phyloP scores from a whole-genome alignment of 2,113 vertebrate species.

The Aegithalos caudatus region DNA sequence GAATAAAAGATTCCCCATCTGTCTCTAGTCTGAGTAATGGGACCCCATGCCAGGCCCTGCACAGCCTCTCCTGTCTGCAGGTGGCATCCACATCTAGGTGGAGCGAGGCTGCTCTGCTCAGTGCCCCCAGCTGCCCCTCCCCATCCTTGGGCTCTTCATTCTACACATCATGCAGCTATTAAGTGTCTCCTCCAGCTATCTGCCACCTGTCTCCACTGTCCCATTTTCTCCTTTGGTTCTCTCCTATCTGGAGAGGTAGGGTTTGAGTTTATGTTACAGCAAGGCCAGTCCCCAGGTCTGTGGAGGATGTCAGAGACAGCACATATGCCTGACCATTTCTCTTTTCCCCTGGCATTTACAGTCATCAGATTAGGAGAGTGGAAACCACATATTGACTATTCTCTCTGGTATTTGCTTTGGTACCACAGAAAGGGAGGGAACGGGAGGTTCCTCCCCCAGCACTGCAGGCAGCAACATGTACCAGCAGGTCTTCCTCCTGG shows the following conservation, averaged over 20 bases:
- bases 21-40: accelerated
- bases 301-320: not conserved
- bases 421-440: not conserved
- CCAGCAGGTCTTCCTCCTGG: not conserved
- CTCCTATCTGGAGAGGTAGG: not conserved
- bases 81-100: not conserved
- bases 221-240: not conserved
- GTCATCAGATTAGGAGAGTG: not conserved
- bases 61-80: not conserved
- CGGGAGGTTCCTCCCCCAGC: accelerated
- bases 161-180: accelerated
- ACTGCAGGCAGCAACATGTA: not conserved
- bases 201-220: not conserved
- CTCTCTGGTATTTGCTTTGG: not conserved
- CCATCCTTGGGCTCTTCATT: not conserved
- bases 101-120: not conserved
- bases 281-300: not conserved
- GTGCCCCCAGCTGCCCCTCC: accelerated
- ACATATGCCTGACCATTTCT: not conserved
- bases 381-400: not conserved
- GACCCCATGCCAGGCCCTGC: not conserved
- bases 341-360: not conserved
- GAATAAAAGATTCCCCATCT: not conserved
- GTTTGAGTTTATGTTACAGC: not conserved
- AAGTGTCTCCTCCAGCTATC: not conserved